These are phyloP conservation scores for Toxotes lorentzi DNA, from an alignment of 2,797 vertebrate species.

Conservation along the genomic window DNA sequence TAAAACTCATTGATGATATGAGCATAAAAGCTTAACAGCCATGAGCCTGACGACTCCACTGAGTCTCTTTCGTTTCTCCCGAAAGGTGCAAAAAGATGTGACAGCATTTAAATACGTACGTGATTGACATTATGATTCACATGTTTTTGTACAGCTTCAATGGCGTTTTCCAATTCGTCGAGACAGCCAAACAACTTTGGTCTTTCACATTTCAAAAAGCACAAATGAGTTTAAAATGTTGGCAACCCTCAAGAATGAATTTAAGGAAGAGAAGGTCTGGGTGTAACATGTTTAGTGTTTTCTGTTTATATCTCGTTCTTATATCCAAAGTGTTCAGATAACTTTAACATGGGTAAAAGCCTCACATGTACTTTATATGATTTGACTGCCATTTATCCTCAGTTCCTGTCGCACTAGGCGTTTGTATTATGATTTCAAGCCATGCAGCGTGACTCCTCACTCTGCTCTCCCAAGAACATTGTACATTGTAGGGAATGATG, in stretches of 20 bases:
- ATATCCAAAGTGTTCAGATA: conserved; percentile 40
- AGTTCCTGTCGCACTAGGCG: conserved; percentile 37
- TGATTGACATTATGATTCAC: conserved; percentile 72
- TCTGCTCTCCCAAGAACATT: conserved; percentile 46
- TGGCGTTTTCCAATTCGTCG: conserved; percentile 63
- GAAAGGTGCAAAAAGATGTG: conserved; percentile 80
- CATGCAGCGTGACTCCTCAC: conserved; percentile 53
- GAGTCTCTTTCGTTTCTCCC: conserved; percentile 63
- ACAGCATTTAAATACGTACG: conserved; percentile 76
- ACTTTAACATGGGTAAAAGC: conserved; percentile 21
- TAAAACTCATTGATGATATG: conserved; percentile 76
- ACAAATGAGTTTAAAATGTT: conserved; percentile 71
- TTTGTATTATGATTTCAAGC: conserved; percentile 58
- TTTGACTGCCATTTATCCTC: conserved; percentile 33
- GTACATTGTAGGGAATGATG: conserved; percentile 57
- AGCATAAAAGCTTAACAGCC: conserved; percentile 76
- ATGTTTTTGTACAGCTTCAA: conserved; percentile 72
- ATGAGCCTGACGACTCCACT: conserved; percentile 69
- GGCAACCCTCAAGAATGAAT: conserved; percentile 68
- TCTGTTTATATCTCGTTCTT: conserved; percentile 29
- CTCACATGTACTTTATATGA: conserved; percentile 27
- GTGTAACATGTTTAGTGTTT: conserved; percentile 32
- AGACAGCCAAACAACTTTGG: conserved; percentile 82
- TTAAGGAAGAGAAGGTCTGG: conserved; percentile 53
- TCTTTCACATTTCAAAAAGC: conserved; percentile 78